phyloP scores from a whole-genome alignment of 53 echinoderm and acorn worm genomes.

The Crossaster papposus region DNA sequence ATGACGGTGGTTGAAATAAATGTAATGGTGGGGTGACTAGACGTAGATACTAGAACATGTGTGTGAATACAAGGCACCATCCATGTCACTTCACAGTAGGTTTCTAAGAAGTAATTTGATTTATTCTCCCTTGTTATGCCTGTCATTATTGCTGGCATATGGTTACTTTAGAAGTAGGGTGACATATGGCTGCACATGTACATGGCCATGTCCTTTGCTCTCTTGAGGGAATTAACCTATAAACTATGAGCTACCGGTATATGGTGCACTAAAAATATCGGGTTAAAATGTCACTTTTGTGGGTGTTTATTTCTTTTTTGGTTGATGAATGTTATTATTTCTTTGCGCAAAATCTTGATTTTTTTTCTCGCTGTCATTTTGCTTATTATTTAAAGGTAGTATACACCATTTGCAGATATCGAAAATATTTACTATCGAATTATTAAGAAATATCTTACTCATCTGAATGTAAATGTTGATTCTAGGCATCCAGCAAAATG shows the following conservation, averaged over 20 bases:
- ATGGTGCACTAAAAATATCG: background rate
- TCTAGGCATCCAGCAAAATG: no score
- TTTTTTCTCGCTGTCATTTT: no score
- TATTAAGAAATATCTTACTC: no score
- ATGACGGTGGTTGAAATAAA: no score
- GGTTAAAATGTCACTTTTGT: background rate
- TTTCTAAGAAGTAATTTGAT: background rate
- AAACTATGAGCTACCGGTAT: background rate
- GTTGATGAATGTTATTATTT: background rate
- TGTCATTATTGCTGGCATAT: slow-evolving; percentile 5
- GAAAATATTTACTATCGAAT: no score
- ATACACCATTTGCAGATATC: no score
- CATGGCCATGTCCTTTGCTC: background rate
- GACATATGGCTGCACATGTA: slow-evolving; percentile 4
- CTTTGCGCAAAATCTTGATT: no score
- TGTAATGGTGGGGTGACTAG: no score
- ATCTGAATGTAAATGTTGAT: no score
- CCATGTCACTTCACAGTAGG: background rate
- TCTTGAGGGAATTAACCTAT: background rate
- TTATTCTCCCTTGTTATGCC: background rate
- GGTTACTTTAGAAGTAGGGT: background rate
- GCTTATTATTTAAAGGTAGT: no score
- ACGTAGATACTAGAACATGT: no score
- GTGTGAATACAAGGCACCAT: no score
- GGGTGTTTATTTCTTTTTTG: background rate